Percentiles rank a stretch among this genome's conserved stretches.
Conservation (phyloP, 2,797 vertebrate genomes). For the Dendrocincla fuliginosa region DNA sequence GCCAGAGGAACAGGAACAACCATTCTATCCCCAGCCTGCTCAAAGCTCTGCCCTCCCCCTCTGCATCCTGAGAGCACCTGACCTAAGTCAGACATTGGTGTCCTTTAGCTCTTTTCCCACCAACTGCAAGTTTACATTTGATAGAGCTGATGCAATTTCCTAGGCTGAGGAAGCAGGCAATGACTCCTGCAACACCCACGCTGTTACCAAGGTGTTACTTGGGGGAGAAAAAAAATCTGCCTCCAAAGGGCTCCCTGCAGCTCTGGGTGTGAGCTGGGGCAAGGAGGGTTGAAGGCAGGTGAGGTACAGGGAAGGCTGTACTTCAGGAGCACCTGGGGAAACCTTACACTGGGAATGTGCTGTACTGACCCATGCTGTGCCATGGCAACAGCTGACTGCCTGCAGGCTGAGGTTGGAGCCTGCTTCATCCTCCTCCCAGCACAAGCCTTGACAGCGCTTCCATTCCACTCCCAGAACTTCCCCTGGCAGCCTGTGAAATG, state of each 20-base stretch:
- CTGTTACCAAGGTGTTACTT: neutral
- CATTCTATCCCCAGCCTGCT: neutral
- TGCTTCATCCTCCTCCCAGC: neutral
- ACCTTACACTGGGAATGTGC: neutral
- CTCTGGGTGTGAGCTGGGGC: neutral
- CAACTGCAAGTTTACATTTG: neutral
- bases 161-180: neutral
- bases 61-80: neutral
- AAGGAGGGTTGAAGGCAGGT: neutral
- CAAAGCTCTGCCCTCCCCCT: neutral
- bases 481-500: neutral
- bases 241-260: neutral
- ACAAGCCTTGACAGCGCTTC: neutral
- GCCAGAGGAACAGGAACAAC: neutral
- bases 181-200: neutral
- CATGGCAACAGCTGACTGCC: neutral
- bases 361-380: neutral
- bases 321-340: neutral
- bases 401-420: neutral
- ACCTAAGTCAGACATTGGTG: neutral
- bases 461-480: rapidly evolving
- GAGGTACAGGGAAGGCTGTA: neutral
- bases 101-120: neutral
- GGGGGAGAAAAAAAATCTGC: neutral
- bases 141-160: neutral